Evolutionary conservation across 2,888 invertebrate genomes (phyloP).

Genomic region (Cryptus viduatorius): DNA sequence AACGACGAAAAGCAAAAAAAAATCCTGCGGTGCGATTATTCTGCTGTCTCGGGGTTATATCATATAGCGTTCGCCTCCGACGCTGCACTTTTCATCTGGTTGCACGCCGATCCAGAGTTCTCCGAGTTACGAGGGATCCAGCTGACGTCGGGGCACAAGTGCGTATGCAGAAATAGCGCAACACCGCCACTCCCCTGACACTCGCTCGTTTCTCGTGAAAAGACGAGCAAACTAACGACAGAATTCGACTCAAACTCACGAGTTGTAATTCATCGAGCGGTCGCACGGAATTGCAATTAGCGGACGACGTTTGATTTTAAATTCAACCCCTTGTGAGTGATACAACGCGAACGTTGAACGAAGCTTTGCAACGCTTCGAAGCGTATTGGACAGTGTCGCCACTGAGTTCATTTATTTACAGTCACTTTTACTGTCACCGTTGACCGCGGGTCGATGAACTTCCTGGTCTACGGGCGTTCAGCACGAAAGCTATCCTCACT

Average conservation of each 20-base stretch:
- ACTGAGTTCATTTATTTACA: constrained; percentile 61
- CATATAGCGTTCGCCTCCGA: neutral
- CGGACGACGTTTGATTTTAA: constrained; percentile 53
- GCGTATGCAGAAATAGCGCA: constrained; percentile 64
- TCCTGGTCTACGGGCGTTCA: constrained; percentile 10
- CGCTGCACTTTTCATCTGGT: constrained; percentile 42
- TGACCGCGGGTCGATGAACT: constrained; percentile 49
- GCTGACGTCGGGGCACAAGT: constrained; percentile 64
- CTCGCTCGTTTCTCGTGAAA: constrained; percentile 28
- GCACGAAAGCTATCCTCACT: neutral
- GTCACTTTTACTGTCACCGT: constrained; percentile 23
- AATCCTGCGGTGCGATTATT: neutral
- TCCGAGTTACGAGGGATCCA: constrained; percentile 58
- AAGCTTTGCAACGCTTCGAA: neutral
- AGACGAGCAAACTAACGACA: constrained; percentile 33
- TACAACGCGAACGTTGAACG: constrained; percentile 20
- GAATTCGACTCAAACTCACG: constrained; percentile 24
- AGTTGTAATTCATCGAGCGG: constrained; percentile 41
- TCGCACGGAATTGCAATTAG: constrained; percentile 62
- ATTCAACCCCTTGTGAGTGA: constrained; percentile 1
- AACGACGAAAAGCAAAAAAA: neutral
- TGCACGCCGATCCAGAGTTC: constrained; percentile 50
- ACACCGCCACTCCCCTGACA: constrained; percentile 32
- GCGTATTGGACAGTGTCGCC: constrained; percentile 40
- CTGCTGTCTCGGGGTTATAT: neutral